Evolutionary conservation across 2,113 vertebrate genomes (phyloP), one percentile per base, ranked within the genome.

Genomic region (Burhinus bistriatus): DNA sequence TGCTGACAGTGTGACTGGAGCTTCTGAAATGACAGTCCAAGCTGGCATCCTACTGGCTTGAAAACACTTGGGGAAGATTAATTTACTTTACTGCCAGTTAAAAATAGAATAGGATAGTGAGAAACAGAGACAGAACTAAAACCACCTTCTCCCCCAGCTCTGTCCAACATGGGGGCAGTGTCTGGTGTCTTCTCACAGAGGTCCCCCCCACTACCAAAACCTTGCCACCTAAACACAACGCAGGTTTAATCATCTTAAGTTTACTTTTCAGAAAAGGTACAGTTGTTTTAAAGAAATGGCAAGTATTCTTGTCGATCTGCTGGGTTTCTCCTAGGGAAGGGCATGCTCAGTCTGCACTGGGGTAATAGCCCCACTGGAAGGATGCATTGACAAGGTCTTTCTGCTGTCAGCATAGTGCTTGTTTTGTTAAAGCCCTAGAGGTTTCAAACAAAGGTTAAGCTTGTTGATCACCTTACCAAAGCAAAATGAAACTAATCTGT

Each of bases 361-460:
- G 18, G 23, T 49, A 49, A 75, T 30, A 86, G 13, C 9, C 18
- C 42, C 30, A 29, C 34, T 58, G 70, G 89, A 90, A 88, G 34
- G 36, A 79, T 32, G 14, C 34, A 26, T 3, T 78, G 61, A 70
- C 45, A 54, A 78, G n/a, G n/a, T 81, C 51, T 91, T 83, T 71
- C 47, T 64, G 57, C 42, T 71, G 5, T 38, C 15, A 38, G 81
- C 42, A 71, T n/a, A 54, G 18, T 2, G 1, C 80, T 71, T 66
- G 34, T 65, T 90, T 83, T 80, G 12, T 83, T 83, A 77, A 70
- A 89, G 21, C 52, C 19, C 76, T 55, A 42, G 62, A 59, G 79
- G 34, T 65, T 87, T 88, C 73, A 78, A 38, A 81, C 27, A 81
- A 88, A 92, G 44, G 32, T 87, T 91, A 83, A 77, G n/a, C 84